These are phyloP conservation scores for Acanthornis magna DNA, from an alignment of 2,797 vertebrate genomes.

Conservation along the genomic window DNA sequence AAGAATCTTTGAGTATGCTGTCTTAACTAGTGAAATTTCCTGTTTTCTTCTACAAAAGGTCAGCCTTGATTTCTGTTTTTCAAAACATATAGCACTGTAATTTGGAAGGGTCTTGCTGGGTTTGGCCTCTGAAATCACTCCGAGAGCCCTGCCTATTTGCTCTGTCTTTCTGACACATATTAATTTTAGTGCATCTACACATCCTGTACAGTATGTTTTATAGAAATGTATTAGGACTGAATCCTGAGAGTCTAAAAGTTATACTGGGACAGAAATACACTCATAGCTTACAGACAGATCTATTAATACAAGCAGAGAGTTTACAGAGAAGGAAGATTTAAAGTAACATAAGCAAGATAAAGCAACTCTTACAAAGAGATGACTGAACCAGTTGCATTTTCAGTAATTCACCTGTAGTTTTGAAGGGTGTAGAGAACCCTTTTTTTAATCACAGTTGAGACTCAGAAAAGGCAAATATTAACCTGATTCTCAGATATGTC, in stretches of 20 bases:
- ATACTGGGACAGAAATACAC: background rate
- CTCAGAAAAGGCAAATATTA: background rate
- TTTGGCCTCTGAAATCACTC: background rate
- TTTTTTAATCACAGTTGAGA: background rate
- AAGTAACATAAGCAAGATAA: background rate
- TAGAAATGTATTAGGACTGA: background rate
- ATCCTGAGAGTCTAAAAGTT: background rate
- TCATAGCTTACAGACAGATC: background rate
- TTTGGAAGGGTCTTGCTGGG: background rate
- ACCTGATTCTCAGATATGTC: background rate
- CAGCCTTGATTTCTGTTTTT: background rate
- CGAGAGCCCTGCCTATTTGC: background rate
- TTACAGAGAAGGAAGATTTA: background rate
- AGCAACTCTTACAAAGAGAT: background rate
- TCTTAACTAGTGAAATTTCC: background rate
- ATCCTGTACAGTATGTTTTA: background rate
- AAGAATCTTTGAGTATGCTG: background rate
- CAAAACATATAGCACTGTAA: background rate
- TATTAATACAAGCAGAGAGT: background rate
- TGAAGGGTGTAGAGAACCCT: background rate
- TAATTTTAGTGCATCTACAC: background rate
- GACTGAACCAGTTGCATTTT: background rate
- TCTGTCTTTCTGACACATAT: background rate
- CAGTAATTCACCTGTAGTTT: background rate
- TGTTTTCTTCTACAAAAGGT: background rate